Evolutionary conservation across 2,888 invertebrate genomes (phyloP), one percentile per base, ranked within the genome.

Genomic region (Masnerella sp.): DNA sequence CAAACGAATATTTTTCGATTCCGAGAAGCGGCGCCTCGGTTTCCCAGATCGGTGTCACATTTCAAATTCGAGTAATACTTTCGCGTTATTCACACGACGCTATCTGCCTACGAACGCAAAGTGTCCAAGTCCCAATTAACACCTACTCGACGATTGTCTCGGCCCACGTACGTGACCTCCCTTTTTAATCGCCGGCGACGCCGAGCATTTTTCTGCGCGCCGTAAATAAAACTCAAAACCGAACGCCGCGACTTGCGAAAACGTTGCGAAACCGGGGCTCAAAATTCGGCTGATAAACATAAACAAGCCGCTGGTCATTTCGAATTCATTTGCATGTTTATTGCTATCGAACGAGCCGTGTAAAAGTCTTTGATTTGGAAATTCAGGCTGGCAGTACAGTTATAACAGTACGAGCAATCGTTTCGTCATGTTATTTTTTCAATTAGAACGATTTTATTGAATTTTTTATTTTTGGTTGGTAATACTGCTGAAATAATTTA

Each of bases 41-140:
- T 49, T 42, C 67, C 22, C 51, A 38, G 52, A 67, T 61, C 45
- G 73, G 62, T 62, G 68, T 73, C 62, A 22, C 58, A 51, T 74
- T 74, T 69, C 74, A 49, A 74, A 74, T 74, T 65, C 69, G 74
- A 64, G 59, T 65, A 43, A 69, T 74, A 74, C 62, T 69, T 65
- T 59, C 49, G 69, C 74, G 69, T 51, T 51, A 58, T 73, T 64
- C 68, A 58, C 68, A 64, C 68, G 68, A 43, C 34, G 73, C 1
- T 62, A 62, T 69, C 74, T 74, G 74, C 65, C 69, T 74, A 74
- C 74, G 69, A 71, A 28, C 68, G 75, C 69, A 70, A 71, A 71
- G 59, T 59, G 68, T 56, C 52, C 71, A 40, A 75, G 75, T 75
- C 75, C 71, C 75, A 75, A 75, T 75, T 72, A 75, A 75, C 69